Evolutionary conservation across 2,113 vertebrate genomes (phyloP).

Genomic region (Sinosuthora webbiana): DNA sequence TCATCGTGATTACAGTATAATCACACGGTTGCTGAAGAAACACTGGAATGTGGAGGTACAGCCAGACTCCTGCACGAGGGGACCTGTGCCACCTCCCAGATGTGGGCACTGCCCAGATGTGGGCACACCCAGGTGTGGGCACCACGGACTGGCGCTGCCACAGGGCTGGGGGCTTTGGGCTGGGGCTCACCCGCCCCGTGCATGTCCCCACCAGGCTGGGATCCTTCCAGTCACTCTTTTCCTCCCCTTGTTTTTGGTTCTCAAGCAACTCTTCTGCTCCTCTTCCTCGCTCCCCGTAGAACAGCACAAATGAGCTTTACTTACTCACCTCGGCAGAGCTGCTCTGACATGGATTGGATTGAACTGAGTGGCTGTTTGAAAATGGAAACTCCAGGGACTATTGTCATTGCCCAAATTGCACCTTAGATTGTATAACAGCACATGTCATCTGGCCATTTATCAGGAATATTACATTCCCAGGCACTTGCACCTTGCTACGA

Average conservation of each 20-base stretch:
- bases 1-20: too few species aligned
- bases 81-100: background rate
- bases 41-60: background rate
- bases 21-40: slow-evolving; percentile 50
- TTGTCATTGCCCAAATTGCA: slow-evolving; percentile 73
- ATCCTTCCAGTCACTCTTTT: background rate
- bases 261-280: background rate
- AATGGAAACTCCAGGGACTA: slow-evolving; percentile 74
- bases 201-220: background rate
- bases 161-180: background rate
- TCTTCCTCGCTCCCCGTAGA: slow-evolving; percentile 43
- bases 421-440: slow-evolving; percentile 67
- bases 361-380: slow-evolving; percentile 62
- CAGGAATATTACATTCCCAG: slow-evolving; percentile 76
- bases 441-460: slow-evolving; percentile 66
- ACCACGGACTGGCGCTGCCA: fast-evolving
- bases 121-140: fast-evolving
- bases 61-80: background rate
- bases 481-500: slow-evolving; percentile 60
- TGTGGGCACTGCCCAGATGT: background rate
- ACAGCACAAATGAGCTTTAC: slow-evolving; percentile 60
- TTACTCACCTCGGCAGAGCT: slow-evolving; percentile 56
- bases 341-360: slow-evolving; percentile 68
- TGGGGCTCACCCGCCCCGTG: fast-evolving
- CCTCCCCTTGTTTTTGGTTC: slow-evolving; percentile 19